Evolutionary conservation across 2,113 vertebrate species (phyloP).

Genomic region (Hirundichthys speculiger): DNA sequence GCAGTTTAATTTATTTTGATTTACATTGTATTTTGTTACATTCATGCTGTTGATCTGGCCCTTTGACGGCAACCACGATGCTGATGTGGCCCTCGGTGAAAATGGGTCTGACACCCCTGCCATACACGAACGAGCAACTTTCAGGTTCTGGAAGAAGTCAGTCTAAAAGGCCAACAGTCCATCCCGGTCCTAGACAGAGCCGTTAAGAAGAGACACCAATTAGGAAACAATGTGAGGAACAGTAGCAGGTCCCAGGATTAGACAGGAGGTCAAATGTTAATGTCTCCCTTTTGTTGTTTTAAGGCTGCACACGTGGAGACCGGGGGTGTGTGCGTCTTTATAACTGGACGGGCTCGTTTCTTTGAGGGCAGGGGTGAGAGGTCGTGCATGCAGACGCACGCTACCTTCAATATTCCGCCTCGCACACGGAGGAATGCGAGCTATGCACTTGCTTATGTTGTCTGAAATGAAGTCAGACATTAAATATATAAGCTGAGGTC

Average conservation of each 20-base stretch:
- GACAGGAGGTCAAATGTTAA: conserved; percentile 64
- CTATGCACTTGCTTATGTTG: not conserved
- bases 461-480: not conserved
- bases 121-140: not conserved
- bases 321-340: conserved; percentile 19
- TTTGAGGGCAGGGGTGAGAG: not conserved
- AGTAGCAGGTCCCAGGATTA: conserved; percentile 55
- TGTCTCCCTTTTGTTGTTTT: conserved; percentile 51
- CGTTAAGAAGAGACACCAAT: conserved; percentile 36
- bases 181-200: conserved; percentile 16
- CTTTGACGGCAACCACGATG: too few species aligned
- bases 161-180: not conserved
- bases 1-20: too few species aligned
- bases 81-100: too few species aligned
- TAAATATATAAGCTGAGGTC: too few species aligned
- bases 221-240: conserved; percentile 62
- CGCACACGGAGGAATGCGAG: conserved; percentile 28
- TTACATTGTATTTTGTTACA: too few species aligned
- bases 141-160: not conserved
- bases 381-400: conserved; percentile 1
- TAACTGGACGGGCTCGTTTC: conserved; percentile 28
- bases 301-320: conserved; percentile 43
- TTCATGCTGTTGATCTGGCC: too few species aligned
- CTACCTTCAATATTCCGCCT: conserved; percentile 28
- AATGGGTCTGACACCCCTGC: too few species aligned